Conservation (phyloP, 1,140 invertebrate species). For the Formica selysi region DNA sequence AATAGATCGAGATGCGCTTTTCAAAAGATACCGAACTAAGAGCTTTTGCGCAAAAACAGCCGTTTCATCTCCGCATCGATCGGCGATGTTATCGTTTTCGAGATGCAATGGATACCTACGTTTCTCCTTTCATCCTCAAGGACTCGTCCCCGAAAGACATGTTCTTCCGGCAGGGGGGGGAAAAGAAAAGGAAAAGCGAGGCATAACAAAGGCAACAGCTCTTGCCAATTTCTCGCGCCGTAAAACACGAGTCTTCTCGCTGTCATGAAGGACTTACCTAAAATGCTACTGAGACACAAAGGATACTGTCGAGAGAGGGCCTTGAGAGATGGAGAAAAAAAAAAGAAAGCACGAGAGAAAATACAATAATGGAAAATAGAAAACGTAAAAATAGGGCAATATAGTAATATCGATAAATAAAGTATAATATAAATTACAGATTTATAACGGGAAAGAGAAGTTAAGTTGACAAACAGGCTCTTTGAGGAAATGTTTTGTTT, state of each 20-base stretch:
- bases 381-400: not conserved
- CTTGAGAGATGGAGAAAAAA: not conserved
- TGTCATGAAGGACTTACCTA: constrained; percentile 11
- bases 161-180: constrained; percentile 17
- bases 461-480: not conserved
- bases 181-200: constrained; percentile 30
- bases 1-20: constrained; percentile 2
- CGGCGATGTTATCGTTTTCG: constrained; percentile 63
- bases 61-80: constrained; percentile 29
- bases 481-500: not conserved
- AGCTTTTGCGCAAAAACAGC: not conserved
- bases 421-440: not conserved
- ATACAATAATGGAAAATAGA: not conserved
- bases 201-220: constrained; percentile 44
- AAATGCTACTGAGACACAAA: constrained; percentile 15
- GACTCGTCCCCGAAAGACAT: not conserved
- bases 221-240: constrained; percentile 68
- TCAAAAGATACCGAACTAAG: constrained; percentile 56
- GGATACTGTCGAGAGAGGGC: not conserved
- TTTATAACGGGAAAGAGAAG: not conserved
- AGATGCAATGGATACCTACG: constrained; percentile 59
- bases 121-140: constrained; percentile 56
- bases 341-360: not conserved
- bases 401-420: not conserved
- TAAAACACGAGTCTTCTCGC: constrained; percentile 71